Base-by-base conservation (phyloP, 2,797 vertebrate species). In the Miichthys miiuy region DNA sequence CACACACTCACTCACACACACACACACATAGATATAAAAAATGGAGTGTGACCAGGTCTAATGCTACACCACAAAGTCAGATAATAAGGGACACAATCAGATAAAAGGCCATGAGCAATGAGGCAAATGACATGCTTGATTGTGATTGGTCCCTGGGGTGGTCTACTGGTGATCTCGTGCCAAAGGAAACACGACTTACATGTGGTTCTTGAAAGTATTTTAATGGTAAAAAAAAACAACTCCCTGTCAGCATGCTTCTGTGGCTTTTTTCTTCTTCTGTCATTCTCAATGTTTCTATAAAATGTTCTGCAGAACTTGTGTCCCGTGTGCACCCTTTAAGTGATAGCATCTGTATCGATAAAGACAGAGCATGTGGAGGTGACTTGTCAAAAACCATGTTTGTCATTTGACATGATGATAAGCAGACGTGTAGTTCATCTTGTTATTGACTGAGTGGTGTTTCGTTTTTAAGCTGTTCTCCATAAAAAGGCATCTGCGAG, bases 51-150 rank as follows among this genome's bases (percentile, higher is more conserved):
- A 93, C 92, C 93, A 92, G 92, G 93, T 94, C 92, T 93, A 94
- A 94, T 90, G 92, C 94, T 95, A 93, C 95, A 96, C 95, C 94
- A 92, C 92, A 87, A 92, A 91, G 92, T 91, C 88, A 95, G 96
- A 97, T 96, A 96, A 96, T 95, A 92, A 94, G 91, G 88, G 63
- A 88, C 87, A 84, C 94, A 96, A 96, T 97, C 95, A 96, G 97
- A 97, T 97, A 97, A 97, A 94, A 94, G 63, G 92, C 88, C 92
- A 92, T 95, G 96, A 97, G 94, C 95, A 95, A 97, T 96, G 94
- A 93, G 91, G 86, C 89, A 89, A 93, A 95, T 95, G 96, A 95
- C 93, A 88, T 87, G 92, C 86, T 92, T 91, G 93, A 88, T 91
- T 93, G 91, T 93, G 94, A 96, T 93, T 93, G 92, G 85, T 92